Evolutionary conservation across 2,797 vertebrate species (phyloP).

Genomic region (Ceryle rudis): DNA sequence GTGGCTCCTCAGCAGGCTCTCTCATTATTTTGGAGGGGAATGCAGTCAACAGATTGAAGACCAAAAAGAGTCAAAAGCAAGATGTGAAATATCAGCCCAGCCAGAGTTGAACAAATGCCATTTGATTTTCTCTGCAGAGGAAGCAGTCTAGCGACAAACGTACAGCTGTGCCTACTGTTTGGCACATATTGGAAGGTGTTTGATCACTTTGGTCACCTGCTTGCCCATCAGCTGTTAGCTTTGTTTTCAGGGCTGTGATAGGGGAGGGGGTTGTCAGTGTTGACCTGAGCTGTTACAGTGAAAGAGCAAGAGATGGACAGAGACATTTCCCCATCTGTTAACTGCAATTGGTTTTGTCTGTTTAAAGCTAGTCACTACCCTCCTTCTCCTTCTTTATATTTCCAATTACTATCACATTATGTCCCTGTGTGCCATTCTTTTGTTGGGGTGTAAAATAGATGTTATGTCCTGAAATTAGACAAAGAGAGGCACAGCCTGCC

Average conservation of each 20-base stretch:
- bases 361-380: background rate
- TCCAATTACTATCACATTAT: background rate
- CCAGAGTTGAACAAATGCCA: conserved; percentile 31
- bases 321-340: background rate
- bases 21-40: conserved; percentile 50
- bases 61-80: background rate
- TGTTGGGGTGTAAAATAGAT: background rate
- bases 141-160: background rate
- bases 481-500: background rate
- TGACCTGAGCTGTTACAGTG: background rate
- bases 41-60: conserved; percentile 15
- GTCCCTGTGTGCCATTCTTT: background rate
- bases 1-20: conserved; percentile 26
- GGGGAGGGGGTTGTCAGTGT: background rate
- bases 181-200: background rate
- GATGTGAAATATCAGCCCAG: conserved; percentile 2
- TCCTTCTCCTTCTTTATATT: background rate
- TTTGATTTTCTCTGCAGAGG: conserved; percentile 37
- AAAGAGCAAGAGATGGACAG: background rate
- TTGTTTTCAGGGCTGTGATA: background rate
- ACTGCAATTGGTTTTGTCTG: background rate
- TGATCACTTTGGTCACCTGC: background rate
- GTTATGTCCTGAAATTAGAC: background rate
- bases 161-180: conserved; percentile 33
- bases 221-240: background rate